Conservation (phyloP, 2,113 vertebrate genomes). For the Ardeotis arabs region DNA sequence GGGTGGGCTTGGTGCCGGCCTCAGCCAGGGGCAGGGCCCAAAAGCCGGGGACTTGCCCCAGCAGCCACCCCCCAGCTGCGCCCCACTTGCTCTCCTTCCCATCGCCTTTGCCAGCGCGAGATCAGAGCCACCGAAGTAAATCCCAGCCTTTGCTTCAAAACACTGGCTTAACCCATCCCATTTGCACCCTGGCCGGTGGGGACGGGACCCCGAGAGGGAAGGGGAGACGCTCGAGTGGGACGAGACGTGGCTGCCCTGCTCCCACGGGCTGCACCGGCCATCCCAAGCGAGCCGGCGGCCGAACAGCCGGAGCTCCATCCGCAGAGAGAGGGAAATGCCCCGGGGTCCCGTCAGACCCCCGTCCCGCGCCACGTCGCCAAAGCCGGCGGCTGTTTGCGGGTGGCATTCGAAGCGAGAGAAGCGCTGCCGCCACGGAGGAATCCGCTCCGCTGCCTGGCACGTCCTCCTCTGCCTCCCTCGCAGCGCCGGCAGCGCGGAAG, state of each 20-base stretch:
- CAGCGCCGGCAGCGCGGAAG: not conserved
- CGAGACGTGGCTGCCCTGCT: not conserved
- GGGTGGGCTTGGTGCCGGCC: rapidly evolving
- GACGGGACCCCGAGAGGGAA: not conserved
- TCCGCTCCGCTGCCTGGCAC: rapidly evolving
- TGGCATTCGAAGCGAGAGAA: rapidly evolving
- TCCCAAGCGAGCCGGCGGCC: rapidly evolving
- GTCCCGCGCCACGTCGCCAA: not conserved
- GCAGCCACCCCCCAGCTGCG: not conserved
- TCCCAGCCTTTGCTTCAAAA: not conserved
- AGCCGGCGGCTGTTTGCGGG: not conserved
- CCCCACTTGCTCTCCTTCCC: rapidly evolving
- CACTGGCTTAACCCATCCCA: not conserved
- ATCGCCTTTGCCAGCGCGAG: rapidly evolving
- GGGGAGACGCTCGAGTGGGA: not conserved
- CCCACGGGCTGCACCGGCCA: rapidly evolving
- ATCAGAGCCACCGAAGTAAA: not conserved
- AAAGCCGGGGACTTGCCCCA: not conserved
- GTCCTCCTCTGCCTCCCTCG: not conserved
- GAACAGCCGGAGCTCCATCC: not conserved
- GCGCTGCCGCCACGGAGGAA: rapidly evolving
- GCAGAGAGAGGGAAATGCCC: not conserved
- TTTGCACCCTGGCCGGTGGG: not conserved
- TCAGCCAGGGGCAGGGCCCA: not conserved
- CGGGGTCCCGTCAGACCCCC: not conserved